Conservation (phyloP, 2,797 vertebrate genomes). For the Nothura maculosa region DNA sequence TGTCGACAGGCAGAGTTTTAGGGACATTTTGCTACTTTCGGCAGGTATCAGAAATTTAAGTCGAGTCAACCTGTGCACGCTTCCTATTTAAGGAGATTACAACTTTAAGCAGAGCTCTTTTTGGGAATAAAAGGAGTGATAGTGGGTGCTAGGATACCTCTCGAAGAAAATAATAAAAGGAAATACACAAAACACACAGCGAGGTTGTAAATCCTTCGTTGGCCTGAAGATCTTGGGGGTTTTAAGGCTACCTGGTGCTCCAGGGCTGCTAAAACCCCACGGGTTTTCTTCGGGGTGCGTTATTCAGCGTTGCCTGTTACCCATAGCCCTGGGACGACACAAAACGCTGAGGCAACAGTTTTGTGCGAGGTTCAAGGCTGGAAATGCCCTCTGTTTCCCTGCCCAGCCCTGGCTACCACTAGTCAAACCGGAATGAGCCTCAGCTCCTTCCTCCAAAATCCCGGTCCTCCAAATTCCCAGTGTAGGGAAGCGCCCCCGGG, state of each 20-base stretch:
- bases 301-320: not conserved
- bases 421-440: not conserved
- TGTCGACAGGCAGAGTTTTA: not conserved
- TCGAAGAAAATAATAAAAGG: not conserved
- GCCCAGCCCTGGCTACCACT: no score
- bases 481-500: not conserved
- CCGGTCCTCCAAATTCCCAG: not conserved
- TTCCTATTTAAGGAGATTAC: not conserved
- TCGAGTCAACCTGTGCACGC: not conserved
- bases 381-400: not conserved
- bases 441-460: not conserved
- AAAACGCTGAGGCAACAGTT: not conserved
- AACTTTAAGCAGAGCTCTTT: not conserved
- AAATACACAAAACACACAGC: fast-evolving
- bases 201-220: no score
- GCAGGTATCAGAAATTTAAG: not conserved
- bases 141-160: not conserved
- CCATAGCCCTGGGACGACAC: not conserved
- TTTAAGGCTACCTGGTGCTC: no score
- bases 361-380: not conserved
- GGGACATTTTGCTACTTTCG: fast-evolving
- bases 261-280: not conserved
- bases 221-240: no score
- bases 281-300: not conserved
- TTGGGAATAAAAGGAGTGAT: fast-evolving